A percentile compares a stretch with the other conserved stretches of the same genome.
Conservation (phyloP, 2,113 vertebrate genomes). For the Ceyx cyanopectus region DNA sequence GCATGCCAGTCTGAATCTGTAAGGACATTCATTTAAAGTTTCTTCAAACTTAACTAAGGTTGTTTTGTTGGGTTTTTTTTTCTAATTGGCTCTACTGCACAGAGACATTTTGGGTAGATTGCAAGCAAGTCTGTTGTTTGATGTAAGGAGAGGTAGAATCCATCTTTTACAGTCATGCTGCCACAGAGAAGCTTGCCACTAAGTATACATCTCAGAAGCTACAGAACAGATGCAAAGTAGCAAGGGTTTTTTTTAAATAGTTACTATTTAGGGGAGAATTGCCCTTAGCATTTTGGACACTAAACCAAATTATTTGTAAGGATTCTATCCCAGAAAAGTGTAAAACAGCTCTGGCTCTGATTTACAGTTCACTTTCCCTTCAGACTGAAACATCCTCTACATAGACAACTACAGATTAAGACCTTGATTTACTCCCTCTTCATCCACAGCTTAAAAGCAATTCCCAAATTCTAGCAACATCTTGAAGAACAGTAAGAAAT, state of each 20-base stretch:
- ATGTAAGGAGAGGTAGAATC: constrained; percentile 11
- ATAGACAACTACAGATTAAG: neutral
- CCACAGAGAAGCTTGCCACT: constrained; percentile 8
- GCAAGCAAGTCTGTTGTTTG: neutral
- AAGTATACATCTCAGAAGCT: neutral
- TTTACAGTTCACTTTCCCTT: neutral
- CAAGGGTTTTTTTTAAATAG: constrained; percentile 18
- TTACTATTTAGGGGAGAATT: constrained; percentile 18
- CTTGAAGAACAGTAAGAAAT: neutral
- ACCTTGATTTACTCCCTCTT: neutral
- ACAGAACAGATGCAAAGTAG: neutral
- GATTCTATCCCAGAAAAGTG: neutral
- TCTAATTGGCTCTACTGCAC: neutral
- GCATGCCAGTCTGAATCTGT: neutral
- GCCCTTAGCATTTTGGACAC: constrained; percentile 12
- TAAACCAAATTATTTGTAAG: neutral
- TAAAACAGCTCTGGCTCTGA: neutral
- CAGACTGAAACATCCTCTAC: neutral
- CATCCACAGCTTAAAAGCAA: neutral
- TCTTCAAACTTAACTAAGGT: neutral
- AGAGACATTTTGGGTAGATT: neutral
- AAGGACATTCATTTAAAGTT: neutral
- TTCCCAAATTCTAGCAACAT: neutral
- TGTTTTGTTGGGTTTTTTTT: no score
- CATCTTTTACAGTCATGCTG: neutral